phyloP scores from a whole-genome alignment of 1,140 invertebrate species.

The Sinonovacula constricta region DNA sequence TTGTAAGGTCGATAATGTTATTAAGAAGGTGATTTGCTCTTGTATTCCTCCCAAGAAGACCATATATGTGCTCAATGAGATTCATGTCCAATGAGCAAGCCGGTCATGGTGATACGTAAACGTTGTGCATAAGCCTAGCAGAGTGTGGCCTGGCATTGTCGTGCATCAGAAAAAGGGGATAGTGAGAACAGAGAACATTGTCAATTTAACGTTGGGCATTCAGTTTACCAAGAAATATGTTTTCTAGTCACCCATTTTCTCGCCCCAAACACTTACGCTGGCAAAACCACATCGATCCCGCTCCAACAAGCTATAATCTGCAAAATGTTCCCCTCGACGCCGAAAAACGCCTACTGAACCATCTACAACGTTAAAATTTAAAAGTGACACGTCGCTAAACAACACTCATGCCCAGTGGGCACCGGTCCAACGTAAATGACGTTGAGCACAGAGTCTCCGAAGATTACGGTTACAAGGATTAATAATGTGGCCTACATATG shows the following conservation, averaged over 20 bases:
- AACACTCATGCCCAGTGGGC: not conserved
- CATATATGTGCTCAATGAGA: not conserved
- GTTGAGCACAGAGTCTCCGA: conserved; percentile 7
- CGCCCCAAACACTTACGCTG: not conserved
- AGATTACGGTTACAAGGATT: not conserved
- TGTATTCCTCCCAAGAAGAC: no score
- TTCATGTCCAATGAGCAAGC: not conserved
- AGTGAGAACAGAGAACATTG: not conserved
- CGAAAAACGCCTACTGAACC: not conserved
- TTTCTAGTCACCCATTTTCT: conserved; percentile 4
- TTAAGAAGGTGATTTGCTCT: no score
- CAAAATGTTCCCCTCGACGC: not conserved
- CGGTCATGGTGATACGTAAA: not conserved
- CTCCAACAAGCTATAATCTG: conserved; percentile 6
- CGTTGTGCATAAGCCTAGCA: conserved; percentile 8
- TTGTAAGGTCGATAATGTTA: no score
- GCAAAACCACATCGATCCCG: not conserved
- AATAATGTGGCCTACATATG: conserved; percentile 1
- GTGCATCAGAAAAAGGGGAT: not conserved
- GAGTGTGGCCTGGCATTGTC: no score
- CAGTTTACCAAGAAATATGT: no score
- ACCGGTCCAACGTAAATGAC: conserved; percentile 15
- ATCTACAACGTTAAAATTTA: not conserved
- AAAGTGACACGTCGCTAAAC: conserved; percentile 7
- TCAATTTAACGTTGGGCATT: not conserved